Conservation (phyloP, 2,797 vertebrate species). For the Acipenser ruthenus region DNA sequence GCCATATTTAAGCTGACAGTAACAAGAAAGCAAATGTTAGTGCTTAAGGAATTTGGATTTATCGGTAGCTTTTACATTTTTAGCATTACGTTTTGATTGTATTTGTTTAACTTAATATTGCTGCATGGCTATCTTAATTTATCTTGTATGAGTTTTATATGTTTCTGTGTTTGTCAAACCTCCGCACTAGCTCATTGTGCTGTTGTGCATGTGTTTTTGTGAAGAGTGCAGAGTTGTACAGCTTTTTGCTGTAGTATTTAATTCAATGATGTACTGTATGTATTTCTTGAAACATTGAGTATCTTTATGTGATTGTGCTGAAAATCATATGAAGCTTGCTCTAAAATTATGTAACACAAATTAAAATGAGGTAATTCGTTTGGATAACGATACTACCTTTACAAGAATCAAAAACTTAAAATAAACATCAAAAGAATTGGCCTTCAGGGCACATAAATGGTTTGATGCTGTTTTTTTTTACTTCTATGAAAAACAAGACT, state of each 20-base stretch:
- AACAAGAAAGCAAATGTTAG: background rate
- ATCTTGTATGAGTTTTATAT: conserved; percentile 5
- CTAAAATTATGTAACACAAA: conserved; percentile 45
- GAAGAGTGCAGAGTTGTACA: conserved; percentile 6
- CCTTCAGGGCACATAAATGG: no score
- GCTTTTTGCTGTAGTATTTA: conserved; percentile 18
- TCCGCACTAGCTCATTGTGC: conserved; percentile 4
- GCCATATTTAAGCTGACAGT: no score
- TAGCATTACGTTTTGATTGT: conserved; percentile 26
- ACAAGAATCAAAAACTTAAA: no score
- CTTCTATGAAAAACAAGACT: no score
- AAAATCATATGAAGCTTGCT: conserved; percentile 43
- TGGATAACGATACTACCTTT: no score
- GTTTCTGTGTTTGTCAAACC: conserved; percentile 28
- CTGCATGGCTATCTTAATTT: conserved; percentile 43
- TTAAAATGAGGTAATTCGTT: background rate
- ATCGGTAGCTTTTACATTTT: conserved; percentile 20
- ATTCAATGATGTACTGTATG: background rate
- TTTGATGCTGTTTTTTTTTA: no score
- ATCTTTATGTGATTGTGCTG: conserved; percentile 46
- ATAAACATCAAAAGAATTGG: no score
- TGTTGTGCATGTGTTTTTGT: conserved; percentile 11
- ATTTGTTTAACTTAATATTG: conserved; percentile 34
- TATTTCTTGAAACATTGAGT: conserved; percentile 38
- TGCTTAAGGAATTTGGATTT: conserved; percentile 21